Evolutionary conservation across 2,797 vertebrate genomes (phyloP).

Genomic region (Discoglossus pictus): DNA sequence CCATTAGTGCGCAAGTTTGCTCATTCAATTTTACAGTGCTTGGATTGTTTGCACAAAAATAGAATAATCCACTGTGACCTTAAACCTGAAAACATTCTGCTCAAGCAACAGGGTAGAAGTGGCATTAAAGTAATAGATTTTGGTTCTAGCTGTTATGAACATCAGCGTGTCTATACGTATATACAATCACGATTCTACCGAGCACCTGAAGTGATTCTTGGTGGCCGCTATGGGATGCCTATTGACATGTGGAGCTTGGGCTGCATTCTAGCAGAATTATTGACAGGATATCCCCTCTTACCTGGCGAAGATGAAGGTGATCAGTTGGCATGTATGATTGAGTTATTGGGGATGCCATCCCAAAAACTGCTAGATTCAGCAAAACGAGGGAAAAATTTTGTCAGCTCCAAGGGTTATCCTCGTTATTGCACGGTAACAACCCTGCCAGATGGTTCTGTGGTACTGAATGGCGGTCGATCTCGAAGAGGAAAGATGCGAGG

Average conservation of each 20-base stretch:
- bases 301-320: conserved; percentile 98
- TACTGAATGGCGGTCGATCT: conserved; percentile 89
- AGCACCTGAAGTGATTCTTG: conserved; percentile 96
- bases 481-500: conserved; percentile 90
- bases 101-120: conserved; percentile 97
- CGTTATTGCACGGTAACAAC: conserved; percentile 93
- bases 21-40: conserved; percentile 96
- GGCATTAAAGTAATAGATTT: conserved; percentile 99
- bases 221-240: conserved; percentile 95
- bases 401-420: conserved; percentile 96
- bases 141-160: conserved; percentile 97
- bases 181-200: conserved; percentile 98
- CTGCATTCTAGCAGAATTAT: conserved; percentile 94
- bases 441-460: conserved; percentile 85
- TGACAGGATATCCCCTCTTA: conserved; percentile 92
- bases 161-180: conserved; percentile 98
- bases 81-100: conserved; percentile 96
- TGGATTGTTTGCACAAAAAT: conserved; percentile 95
- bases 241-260: conserved; percentile 99
- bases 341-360: conserved; percentile 91
- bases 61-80: conserved; percentile 99
- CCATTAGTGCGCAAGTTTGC: conserved; percentile 97
- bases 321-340: conserved; percentile 96
- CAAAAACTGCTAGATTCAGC: conserved; percentile 92
- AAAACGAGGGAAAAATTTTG: conserved; percentile 96